phyloP scores from a whole-genome alignment of 1,140 invertebrate genomes.

The Armadillidium nasatum region DNA sequence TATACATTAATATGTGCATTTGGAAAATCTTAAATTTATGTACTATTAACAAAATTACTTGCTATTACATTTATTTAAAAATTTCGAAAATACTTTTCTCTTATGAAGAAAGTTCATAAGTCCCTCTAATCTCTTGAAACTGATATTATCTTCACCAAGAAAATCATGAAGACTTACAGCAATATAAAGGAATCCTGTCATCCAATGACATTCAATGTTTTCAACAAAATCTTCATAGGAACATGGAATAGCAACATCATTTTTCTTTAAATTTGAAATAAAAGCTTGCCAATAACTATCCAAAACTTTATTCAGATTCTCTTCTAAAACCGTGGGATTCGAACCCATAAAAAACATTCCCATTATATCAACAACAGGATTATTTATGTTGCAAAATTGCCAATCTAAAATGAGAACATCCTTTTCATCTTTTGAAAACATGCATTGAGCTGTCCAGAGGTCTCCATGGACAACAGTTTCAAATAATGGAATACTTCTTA shows the following conservation, averaged over 20 bases:
- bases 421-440: slow-evolving; percentile 19
- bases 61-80: too few relatives aligned
- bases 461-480: slow-evolving; percentile 31
- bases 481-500: slow-evolving; percentile 18
- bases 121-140: slow-evolving; percentile 18
- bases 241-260: background rate
- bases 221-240: slow-evolving; percentile 14
- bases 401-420: slow-evolving; percentile 25
- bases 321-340: slow-evolving; percentile 9
- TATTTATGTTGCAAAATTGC: slow-evolving; percentile 22
- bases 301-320: slow-evolving; percentile 24
- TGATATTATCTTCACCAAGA: slow-evolving; percentile 20
- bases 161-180: slow-evolving; percentile 30
- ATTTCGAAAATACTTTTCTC: slow-evolving; percentile 17
- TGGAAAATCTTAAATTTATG: too few relatives aligned
- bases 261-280: background rate
- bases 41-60: too few relatives aligned
- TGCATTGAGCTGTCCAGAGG: slow-evolving; percentile 27
- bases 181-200: slow-evolving; percentile 20
- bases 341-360: slow-evolving; percentile 26
- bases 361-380: slow-evolving; percentile 27
- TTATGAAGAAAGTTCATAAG: slow-evolving; percentile 17
- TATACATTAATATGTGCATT: too few relatives aligned
- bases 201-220: slow-evolving; percentile 22
- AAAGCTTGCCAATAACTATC: slow-evolving; percentile 22